Conservation (phyloP, 2,113 vertebrate species). For the Naja naja region DNA sequence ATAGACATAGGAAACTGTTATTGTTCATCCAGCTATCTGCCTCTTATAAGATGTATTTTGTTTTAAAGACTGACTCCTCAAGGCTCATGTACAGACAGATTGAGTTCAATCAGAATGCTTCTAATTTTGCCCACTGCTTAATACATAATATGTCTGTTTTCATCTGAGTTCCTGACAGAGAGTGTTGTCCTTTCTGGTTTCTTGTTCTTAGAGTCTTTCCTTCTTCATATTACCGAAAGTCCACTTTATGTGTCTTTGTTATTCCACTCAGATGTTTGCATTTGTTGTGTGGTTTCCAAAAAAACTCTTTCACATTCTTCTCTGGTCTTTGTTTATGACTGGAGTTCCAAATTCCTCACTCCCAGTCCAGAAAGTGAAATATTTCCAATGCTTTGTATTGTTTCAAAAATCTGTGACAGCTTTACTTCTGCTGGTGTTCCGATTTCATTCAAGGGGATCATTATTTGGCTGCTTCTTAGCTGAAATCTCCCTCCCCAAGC, state of each 20-base stretch:
- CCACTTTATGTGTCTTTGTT: neutral
- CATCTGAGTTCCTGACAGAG: neutral
- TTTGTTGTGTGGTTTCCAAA: slow-evolving; percentile 1
- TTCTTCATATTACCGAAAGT: neutral
- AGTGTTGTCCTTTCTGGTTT: neutral
- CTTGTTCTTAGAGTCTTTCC: neutral
- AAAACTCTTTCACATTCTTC: neutral
- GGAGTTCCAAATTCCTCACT: neutral
- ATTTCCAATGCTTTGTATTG: neutral
- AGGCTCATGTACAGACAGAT: neutral
- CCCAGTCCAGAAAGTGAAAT: neutral
- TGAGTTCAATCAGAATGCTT: neutral
- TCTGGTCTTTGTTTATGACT: neutral
- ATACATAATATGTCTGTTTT: neutral
- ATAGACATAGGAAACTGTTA: neutral
- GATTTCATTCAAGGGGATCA: neutral
- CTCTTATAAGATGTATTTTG: neutral
- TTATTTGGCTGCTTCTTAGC: neutral
- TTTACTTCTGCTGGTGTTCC: neutral
- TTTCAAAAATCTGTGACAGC: slow-evolving; percentile 7
- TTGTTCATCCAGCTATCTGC: neutral
- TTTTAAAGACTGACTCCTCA: neutral
- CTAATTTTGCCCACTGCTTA: neutral
- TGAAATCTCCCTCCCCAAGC: neutral
- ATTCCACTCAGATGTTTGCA: neutral